Percentiles rank a stretch among this genome's conserved stretches.
phyloP scores from a whole-genome alignment of 35 echinoderm and acorn worm species.

The Lytechinus variegatus region DNA sequence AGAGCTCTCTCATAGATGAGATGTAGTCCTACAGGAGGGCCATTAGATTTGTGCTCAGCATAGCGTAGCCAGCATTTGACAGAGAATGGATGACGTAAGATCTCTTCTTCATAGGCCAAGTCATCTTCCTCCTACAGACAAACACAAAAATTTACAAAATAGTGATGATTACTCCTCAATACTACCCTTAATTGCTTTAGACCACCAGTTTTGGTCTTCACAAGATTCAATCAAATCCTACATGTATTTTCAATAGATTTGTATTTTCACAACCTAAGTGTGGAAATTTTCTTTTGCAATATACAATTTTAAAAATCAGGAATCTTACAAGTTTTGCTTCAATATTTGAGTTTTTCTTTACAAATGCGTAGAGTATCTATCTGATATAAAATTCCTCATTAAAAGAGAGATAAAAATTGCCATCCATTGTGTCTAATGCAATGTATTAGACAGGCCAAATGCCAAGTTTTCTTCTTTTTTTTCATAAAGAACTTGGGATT shows the following conservation, averaged over 20 bases:
- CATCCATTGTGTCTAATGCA: too few species aligned
- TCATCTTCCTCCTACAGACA: constrained; percentile 92
- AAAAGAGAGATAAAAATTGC: too few species aligned
- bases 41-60: constrained; percentile 87
- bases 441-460: too few species aligned
- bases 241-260: not conserved
- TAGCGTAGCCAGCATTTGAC: constrained; percentile 98
- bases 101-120: constrained; percentile 97
- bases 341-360: too few species aligned
- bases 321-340: not conserved
- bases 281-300: not conserved
- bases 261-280: not conserved
- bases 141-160: not conserved
- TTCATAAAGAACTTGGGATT: too few species aligned
- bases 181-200: not conserved
- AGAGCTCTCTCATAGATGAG: constrained; percentile 85
- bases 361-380: too few species aligned
- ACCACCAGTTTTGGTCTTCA: too few species aligned
- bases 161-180: not conserved
- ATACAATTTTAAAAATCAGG: not conserved
- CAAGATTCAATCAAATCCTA: not conserved
- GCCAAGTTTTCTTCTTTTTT: too few species aligned
- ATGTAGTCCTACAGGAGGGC: constrained; percentile 60
- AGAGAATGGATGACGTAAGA: constrained; percentile 87
- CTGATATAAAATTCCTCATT: too few species aligned